Evolutionary conservation across 2,888 invertebrate species (phyloP).

Genomic region (Patella depressa): DNA sequence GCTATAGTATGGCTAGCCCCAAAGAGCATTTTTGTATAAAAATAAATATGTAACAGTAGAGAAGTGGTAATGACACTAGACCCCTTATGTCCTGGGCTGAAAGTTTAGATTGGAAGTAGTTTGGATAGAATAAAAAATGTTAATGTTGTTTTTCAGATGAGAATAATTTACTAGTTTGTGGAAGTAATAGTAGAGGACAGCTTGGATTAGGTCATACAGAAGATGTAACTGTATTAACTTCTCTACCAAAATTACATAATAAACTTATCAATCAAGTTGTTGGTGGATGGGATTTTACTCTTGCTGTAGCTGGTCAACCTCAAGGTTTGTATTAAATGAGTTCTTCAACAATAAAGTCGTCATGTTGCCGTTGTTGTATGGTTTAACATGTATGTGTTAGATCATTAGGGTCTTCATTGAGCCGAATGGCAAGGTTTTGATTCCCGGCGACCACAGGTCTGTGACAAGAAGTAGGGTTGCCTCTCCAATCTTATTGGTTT

Average conservation of each 20-base stretch:
- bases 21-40: too few species aligned
- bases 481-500: too few species aligned
- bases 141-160: slow-evolving; percentile 34
- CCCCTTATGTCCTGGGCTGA: neutral
- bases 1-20: too few species aligned
- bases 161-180: slow-evolving; percentile 52
- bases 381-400: too few species aligned
- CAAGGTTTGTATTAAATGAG: neutral
- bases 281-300: slow-evolving; percentile 65
- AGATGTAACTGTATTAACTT: slow-evolving; percentile 34
- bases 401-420: too few species aligned
- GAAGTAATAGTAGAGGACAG: slow-evolving; percentile 62
- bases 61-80: neutral
- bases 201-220: slow-evolving; percentile 49
- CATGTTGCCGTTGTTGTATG: neutral
- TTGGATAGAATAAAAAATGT: too few species aligned
- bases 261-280: slow-evolving; percentile 41
- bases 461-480: too few species aligned
- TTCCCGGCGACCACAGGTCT: too few species aligned
- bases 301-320: slow-evolving; percentile 51
- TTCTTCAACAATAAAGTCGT: neutral
- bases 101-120: neutral
- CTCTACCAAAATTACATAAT: slow-evolving; percentile 24
- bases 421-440: too few species aligned
- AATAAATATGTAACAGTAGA: too few species aligned